These are phyloP conservation scores for Terrapene triunguis DNA, from an alignment of 2,113 vertebrate species.

Conservation along the genomic window DNA sequence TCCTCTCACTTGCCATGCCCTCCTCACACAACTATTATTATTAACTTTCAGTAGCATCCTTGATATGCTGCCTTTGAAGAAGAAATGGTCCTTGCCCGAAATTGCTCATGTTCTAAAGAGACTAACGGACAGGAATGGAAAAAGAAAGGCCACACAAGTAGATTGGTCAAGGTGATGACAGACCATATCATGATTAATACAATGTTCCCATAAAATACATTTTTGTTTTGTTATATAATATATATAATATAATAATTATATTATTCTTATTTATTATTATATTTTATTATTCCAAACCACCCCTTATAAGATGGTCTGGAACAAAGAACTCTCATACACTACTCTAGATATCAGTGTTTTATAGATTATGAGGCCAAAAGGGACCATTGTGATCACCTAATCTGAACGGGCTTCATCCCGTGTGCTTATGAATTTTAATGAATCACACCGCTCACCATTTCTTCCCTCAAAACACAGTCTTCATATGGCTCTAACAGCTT, in stretches of 20 bases:
- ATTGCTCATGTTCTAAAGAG: background rate
- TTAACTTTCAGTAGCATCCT: background rate
- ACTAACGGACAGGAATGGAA: background rate
- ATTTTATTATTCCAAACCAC: background rate
- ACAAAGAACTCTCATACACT: background rate
- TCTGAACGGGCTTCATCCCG: background rate
- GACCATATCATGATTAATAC: background rate
- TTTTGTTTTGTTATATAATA: background rate
- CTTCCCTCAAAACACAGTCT: background rate
- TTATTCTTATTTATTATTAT: too few species aligned
- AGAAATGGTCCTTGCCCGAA: background rate
- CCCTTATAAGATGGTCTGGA: background rate
- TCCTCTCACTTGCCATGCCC: background rate
- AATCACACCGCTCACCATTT: background rate
- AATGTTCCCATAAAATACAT: background rate
- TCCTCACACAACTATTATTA: background rate
- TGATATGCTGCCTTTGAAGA: background rate
- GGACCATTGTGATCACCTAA: background rate
- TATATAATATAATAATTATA: too few species aligned
- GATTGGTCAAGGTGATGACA: background rate
- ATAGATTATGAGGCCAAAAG: background rate
- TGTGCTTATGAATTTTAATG: background rate
- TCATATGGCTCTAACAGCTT: background rate
- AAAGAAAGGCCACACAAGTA: background rate
- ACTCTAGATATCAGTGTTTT: background rate